Evolutionary conservation across 2,797 vertebrate genomes (phyloP).

Genomic region (Martes flavigula): DNA sequence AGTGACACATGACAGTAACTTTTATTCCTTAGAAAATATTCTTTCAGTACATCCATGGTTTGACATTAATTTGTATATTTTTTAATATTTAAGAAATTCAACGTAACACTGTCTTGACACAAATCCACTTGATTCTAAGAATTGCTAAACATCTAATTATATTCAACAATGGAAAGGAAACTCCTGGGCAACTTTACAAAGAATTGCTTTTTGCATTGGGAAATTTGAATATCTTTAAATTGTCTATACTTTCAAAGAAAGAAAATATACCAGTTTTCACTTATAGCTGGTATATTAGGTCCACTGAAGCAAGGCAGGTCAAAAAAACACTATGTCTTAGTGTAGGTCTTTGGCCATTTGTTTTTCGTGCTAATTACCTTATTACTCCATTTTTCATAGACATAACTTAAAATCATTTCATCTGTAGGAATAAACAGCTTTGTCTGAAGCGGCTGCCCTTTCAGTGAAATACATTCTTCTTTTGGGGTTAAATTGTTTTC

Average conservation of each 20-base stretch:
- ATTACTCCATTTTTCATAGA: not conserved
- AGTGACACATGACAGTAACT: not conserved
- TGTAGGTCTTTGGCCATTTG: not conserved
- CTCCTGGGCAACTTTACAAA: not conserved
- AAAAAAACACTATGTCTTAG: not conserved
- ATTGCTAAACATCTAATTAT: not conserved
- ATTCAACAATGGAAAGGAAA: not conserved
- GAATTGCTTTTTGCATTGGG: not conserved
- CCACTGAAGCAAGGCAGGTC: not conserved
- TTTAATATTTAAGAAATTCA: slow-evolving; percentile 14
- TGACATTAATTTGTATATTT: not conserved
- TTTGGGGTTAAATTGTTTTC: not conserved
- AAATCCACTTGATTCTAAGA: not conserved
- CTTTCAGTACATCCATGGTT: not conserved
- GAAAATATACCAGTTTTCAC: not conserved
- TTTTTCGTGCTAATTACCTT: not conserved
- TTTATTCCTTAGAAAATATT: slow-evolving; percentile 36
- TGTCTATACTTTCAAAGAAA: not conserved
- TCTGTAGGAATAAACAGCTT: not conserved
- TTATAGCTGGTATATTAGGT: not conserved
- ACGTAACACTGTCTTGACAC: not conserved
- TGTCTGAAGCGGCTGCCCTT: not conserved
- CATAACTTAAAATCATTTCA: not conserved
- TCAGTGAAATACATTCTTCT: not conserved
- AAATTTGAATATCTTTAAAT: slow-evolving; percentile 3